Evolutionary conservation across 2,797 vertebrate genomes (phyloP), one percentile per base, ranked within the genome.

Genomic region (Pantherophis vulpinus): DNA sequence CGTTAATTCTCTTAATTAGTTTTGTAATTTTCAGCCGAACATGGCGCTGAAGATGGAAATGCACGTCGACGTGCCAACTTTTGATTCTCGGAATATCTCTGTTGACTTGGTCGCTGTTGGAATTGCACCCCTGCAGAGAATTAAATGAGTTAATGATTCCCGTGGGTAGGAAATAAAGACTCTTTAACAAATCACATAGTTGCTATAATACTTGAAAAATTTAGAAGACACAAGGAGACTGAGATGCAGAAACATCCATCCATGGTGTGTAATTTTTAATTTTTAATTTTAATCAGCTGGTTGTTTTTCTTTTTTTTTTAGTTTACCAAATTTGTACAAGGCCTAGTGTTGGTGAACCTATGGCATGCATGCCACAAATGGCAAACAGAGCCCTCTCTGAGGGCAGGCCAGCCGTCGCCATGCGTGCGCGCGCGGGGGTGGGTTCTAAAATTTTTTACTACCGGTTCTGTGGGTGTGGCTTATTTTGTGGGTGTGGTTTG

Each of bases 1-100:
- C 63, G 58, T 83, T 88, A 91, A 89, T 93, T 93, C 58, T 51
- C 66, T 91, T 93, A 91, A 93, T 93, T 89, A 83, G 58, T 18
- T 87, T 59, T 51, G 86, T 88, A 87, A 88, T 89, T 89, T 88
- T 60, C 87, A 56, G 20, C 86, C 83, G n/a, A 61, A 86, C 89
- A 89, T 58, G 11, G 23, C 66, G 88, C 58, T 91, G 29, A 91
- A 86, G 90, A 91, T 88, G 66, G 83, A 92, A 92, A 66, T 89
- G 14, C 86, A 0, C 90, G 42, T 83, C 89, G 93, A 93, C 9
- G 83, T 1, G 2, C 66, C 61, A 55, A 27, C 55, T 90, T 93
- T 93, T 93, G 23, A 91, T 89, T 27, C 61, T 94, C 61, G 59
- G 10, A 13, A 37, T 0, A 47, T 86, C 37, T 74, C 58, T 63